Evolutionary conservation across 2,888 invertebrate genomes (phyloP).

Genomic region (Drosophila fungiperda): DNA sequence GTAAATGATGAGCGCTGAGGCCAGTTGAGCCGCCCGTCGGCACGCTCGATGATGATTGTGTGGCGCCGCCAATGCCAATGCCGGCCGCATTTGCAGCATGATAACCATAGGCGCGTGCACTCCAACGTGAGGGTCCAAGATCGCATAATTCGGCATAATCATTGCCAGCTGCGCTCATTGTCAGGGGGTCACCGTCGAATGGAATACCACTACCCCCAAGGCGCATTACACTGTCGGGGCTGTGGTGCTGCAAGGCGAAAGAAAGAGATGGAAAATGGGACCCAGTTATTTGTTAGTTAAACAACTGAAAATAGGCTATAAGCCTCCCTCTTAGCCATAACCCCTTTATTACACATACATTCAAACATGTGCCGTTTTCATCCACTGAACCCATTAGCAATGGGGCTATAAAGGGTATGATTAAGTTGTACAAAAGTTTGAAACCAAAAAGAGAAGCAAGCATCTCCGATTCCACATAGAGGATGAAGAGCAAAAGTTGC

Average conservation of each 20-base stretch:
- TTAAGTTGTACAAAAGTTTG: background rate
- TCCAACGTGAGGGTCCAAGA: constrained; percentile 85
- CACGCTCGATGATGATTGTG: constrained; percentile 82
- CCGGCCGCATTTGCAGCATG: constrained; percentile 73
- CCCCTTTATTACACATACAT: background rate
- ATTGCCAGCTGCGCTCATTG: constrained; percentile 86
- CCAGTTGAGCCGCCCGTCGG: constrained; percentile 82
- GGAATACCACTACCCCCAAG: constrained; percentile 84
- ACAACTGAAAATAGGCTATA: constrained; percentile 34
- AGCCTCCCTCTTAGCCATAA: background rate
- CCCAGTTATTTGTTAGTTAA: constrained; percentile 34
- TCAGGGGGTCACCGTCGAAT: constrained; percentile 85
- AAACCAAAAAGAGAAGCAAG: background rate
- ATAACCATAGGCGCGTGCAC: constrained; percentile 84
- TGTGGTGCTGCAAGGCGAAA: constrained; percentile 50
- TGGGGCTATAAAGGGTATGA: background rate
- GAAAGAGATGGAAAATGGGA: background rate
- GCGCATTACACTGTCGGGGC: constrained; percentile 82
- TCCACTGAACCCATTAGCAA: background rate
- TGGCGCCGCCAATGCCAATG: constrained; percentile 67
- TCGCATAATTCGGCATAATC: constrained; percentile 86
- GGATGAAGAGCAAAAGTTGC: background rate
- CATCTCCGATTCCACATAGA: background rate
- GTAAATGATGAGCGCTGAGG: constrained; percentile 80
- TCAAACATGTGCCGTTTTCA: background rate